Conservation (phyloP, 1,140 invertebrate genomes). For the Theocolax elegans region DNA sequence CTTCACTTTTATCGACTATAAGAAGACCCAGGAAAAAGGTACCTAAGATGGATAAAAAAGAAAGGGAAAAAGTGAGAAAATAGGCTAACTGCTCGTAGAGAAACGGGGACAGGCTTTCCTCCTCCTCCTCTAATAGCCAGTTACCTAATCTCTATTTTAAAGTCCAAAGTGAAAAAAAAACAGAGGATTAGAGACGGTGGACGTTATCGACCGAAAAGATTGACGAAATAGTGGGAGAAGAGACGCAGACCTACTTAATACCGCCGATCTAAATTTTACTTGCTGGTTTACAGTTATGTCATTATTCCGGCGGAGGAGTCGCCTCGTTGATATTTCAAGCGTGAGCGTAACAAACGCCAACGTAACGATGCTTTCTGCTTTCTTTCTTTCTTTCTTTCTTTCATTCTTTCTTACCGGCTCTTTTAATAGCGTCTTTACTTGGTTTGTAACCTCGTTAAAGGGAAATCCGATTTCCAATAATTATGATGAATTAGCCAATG, state of each 20-base stretch:
- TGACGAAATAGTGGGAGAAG: background rate
- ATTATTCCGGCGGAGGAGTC: conserved; percentile 21
- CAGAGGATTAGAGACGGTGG: no score
- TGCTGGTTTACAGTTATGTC: conserved; percentile 40
- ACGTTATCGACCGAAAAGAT: conserved; percentile 13
- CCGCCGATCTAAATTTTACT: conserved; percentile 42
- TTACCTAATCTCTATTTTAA: conserved; percentile 52
- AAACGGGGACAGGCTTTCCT: conserved; percentile 6
- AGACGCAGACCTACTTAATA: conserved; percentile 21
- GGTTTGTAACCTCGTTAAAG: conserved; percentile 3
- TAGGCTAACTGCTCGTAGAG: conserved; percentile 8
- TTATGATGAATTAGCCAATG: conserved; percentile 1
- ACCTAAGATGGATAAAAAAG: background rate
- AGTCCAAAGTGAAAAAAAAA: background rate
- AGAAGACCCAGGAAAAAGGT: background rate
- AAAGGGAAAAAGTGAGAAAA: conserved; percentile 27
- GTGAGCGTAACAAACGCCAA: conserved; percentile 27
- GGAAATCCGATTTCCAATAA: background rate
- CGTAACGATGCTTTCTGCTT: conserved; percentile 12
- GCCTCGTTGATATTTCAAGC: conserved; percentile 37
- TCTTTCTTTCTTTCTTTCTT: background rate
- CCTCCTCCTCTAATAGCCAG: no score
- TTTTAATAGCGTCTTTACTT: background rate
- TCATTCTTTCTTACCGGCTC: no score
- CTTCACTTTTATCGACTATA: background rate